Percentiles rank a stretch among this genome's conserved stretches.
These are phyloP conservation scores for Agonopterix heracliana DNA, from an alignment of 2,888 invertebrate species.

Conservation along the genomic window DNA sequence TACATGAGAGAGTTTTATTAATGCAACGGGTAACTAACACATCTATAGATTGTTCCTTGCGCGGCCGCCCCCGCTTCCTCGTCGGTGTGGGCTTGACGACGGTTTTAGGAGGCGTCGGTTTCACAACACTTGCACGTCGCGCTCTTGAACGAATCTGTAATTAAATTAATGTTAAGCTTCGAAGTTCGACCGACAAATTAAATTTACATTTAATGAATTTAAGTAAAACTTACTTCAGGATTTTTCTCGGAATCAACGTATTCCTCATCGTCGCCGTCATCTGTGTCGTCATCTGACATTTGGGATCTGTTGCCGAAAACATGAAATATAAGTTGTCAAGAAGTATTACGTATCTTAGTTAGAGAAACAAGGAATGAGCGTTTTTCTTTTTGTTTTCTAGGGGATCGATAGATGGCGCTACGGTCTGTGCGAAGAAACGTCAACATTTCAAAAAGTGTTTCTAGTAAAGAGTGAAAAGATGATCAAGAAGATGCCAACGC, in stretches of 20 bases:
- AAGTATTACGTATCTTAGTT: too few relatives aligned
- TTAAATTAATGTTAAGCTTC: not conserved
- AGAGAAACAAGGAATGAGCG: too few relatives aligned
- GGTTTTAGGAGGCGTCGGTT: constrained; percentile 13
- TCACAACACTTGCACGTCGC: constrained; percentile 18
- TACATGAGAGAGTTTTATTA: too few relatives aligned
- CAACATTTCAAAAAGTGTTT: too few relatives aligned
- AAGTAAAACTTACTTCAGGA: constrained; percentile 26
- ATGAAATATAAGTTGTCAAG: too few relatives aligned
- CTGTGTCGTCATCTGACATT: constrained; percentile 32
- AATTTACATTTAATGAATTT: not conserved
- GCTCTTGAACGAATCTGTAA: constrained; percentile 19
- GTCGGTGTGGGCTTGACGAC: constrained; percentile 15
- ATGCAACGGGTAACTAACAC: constrained; percentile 26
- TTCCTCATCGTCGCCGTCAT: constrained; percentile 44
- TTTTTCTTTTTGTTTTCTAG: too few relatives aligned
- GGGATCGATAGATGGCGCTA: too few relatives aligned
- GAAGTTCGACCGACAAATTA: too few relatives aligned
- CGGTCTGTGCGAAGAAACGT: too few relatives aligned
- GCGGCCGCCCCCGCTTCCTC: constrained; percentile 55
- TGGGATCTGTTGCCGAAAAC: constrained; percentile 19
- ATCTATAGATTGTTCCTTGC: constrained; percentile 37
- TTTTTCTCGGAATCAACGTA: constrained; percentile 31
- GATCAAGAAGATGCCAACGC: too few relatives aligned
- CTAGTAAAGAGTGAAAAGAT: too few relatives aligned